These are phyloP conservation scores for Myotis daubentonii DNA, from an alignment of 2,797 vertebrate genomes.

Conservation along the genomic window DNA sequence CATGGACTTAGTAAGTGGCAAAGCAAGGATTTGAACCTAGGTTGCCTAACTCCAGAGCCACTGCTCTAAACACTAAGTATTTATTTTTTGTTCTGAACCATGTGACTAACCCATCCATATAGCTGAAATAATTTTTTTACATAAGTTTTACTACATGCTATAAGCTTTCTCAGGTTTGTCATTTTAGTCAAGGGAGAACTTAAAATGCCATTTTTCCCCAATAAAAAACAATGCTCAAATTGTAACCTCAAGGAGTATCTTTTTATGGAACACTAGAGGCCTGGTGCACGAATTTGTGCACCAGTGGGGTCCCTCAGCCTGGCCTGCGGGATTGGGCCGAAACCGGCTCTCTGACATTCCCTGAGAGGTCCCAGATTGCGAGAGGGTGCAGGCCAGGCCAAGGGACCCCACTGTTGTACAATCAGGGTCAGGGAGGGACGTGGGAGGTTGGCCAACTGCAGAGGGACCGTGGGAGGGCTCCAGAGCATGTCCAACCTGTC, in stretches of 20 bases:
- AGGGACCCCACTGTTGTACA: too few relatives aligned
- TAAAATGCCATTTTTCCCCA: slow-evolving; percentile 40
- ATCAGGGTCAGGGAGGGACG: too few relatives aligned
- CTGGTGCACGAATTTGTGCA: too few relatives aligned
- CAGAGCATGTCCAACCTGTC: too few relatives aligned
- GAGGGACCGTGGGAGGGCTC: too few relatives aligned
- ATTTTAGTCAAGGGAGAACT: slow-evolving; percentile 51
- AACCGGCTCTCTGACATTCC: too few relatives aligned
- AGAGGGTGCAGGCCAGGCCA: too few relatives aligned
- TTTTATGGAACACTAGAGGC: neutral
- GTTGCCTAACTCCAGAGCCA: neutral
- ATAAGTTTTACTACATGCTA: neutral
- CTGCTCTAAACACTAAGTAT: neutral
- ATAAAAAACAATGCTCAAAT: slow-evolving; percentile 39
- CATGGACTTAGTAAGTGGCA: neutral
- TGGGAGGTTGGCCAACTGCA: too few relatives aligned
- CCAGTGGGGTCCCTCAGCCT: too few relatives aligned
- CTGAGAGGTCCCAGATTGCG: too few relatives aligned
- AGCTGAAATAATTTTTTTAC: slow-evolving; percentile 39
- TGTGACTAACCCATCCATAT: neutral
- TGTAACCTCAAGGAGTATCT: neutral
- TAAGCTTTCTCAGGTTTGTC: neutral
- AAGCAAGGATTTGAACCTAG: slow-evolving; percentile 23
- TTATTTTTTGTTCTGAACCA: neutral
- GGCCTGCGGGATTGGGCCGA: too few relatives aligned